These are phyloP conservation scores for Ceriagrion tenellum DNA, from an alignment of 2,888 invertebrate genomes.

Conservation along the genomic window DNA sequence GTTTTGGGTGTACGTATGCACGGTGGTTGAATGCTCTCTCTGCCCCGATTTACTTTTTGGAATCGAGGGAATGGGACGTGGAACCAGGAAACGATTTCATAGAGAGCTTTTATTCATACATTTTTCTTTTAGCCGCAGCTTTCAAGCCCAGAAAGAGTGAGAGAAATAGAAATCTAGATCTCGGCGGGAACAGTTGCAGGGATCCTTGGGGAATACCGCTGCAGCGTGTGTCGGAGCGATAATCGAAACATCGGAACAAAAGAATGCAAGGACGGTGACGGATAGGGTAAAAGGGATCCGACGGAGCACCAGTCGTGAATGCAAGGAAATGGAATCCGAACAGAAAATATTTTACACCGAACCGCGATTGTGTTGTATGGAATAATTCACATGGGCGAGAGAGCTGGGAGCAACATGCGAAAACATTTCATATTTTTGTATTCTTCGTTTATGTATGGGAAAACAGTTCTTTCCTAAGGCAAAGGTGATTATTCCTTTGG, in stretches of 20 bases:
- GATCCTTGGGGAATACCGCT: neutral
- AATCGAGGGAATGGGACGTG: neutral
- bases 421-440: neutral
- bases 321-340: neutral
- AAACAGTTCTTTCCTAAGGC: neutral
- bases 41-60: neutral
- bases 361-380: neutral
- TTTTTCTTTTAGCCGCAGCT: neutral
- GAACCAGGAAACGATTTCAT: neutral
- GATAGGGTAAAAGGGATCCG: neutral
- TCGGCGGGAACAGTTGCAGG: neutral
- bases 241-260: constrained; percentile 22
- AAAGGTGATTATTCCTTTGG: too few relatives aligned
- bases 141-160: neutral
- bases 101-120: neutral
- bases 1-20: neutral
- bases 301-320: neutral
- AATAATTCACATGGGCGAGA: neutral
- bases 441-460: neutral
- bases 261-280: neutral
- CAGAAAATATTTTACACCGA: neutral
- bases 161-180: neutral
- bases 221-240: neutral
- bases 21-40: neutral
- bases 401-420: neutral